phyloP scores from a whole-genome alignment of 1,140 invertebrate species.

The Holotrichia oblita region DNA sequence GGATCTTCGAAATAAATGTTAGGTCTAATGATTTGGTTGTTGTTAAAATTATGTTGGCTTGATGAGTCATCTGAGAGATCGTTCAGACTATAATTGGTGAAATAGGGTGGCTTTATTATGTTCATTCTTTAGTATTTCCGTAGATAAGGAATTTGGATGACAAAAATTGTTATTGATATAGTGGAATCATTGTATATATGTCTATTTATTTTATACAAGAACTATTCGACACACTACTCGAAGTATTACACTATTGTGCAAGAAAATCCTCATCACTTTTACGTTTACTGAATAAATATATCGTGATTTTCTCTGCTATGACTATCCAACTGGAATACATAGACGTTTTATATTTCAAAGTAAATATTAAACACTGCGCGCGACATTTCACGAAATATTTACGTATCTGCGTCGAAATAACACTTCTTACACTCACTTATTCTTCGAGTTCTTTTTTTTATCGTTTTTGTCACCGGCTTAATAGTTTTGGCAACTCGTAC shows the following conservation, averaged over 20 bases:
- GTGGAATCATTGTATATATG: too few species aligned
- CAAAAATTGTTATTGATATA: too few species aligned
- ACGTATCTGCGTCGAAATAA: not conserved
- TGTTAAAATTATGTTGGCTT: not conserved
- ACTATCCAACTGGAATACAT: not conserved
- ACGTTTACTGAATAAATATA: not conserved
- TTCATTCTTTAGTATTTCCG: not conserved
- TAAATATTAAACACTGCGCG: not conserved
- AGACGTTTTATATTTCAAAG: not conserved
- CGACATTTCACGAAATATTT: not conserved
- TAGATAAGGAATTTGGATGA: too few species aligned
- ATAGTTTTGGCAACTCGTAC: not conserved
- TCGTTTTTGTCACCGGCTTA: not conserved
- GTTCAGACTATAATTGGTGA: not conserved
- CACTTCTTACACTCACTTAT: not conserved
- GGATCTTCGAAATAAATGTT: constrained; percentile 1
- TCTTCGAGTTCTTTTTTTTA: not conserved
- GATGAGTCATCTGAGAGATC: not conserved
- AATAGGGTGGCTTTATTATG: not conserved
- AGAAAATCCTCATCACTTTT: not conserved
- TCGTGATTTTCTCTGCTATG: not conserved
- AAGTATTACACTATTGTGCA: not conserved
- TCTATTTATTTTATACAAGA: too few species aligned
- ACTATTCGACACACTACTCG: not conserved
- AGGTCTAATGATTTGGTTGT: not conserved